Evolutionary conservation across 2,113 vertebrate genomes (phyloP).

Genomic region (Cebus imitator): DNA sequence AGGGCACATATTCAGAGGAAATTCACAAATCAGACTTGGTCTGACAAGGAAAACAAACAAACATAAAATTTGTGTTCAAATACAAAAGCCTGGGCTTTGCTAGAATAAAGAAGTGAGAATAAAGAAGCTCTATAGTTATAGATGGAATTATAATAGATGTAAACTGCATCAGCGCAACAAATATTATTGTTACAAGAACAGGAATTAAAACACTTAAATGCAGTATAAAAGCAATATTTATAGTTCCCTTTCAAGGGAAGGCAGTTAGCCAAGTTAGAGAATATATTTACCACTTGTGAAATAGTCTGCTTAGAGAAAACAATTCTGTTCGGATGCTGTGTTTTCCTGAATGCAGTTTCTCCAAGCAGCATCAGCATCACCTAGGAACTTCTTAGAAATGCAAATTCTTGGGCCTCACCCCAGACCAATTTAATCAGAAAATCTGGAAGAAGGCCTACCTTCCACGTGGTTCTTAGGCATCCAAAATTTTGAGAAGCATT

Average conservation of each 20-base stretch:
- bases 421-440: background rate
- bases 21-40: conserved; percentile 48
- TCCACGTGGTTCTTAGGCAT: background rate
- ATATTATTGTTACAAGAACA: conserved; percentile 56
- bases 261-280: conserved; percentile 43
- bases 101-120: conserved; percentile 11
- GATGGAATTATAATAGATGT: background rate
- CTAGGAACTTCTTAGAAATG: background rate
- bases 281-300: background rate
- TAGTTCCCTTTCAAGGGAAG: conserved; percentile 58
- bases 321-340: background rate
- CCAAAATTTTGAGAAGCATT: background rate
- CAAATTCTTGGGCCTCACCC: background rate
- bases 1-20: conserved; percentile 49
- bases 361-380: background rate
- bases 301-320: conserved; percentile 21
- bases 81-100: background rate
- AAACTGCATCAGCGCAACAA: conserved; percentile 17
- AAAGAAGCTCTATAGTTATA: conserved; percentile 30
- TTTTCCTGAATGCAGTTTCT: background rate
- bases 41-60: conserved; percentile 54
- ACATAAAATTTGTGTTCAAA: conserved; percentile 26
- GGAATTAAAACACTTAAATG: conserved; percentile 51
- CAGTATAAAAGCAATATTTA: conserved; percentile 34
- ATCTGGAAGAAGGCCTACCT: background rate